phyloP scores from a whole-genome alignment of 1,140 invertebrate species.

The Chlorops oryzae region DNA sequence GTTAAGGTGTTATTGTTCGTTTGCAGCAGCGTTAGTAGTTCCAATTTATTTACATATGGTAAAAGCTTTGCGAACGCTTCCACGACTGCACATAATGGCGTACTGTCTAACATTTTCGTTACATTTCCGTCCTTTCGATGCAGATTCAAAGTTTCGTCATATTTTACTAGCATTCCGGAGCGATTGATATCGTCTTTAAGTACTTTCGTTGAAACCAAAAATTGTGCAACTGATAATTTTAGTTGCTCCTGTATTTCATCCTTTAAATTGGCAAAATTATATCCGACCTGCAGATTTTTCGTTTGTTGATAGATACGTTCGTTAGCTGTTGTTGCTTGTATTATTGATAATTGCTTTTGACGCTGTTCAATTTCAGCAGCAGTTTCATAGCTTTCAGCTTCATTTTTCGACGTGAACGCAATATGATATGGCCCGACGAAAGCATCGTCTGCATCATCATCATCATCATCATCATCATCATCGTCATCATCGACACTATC shows the following conservation, averaged over 20 bases:
- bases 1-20: slow-evolving; percentile 3
- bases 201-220: slow-evolving; percentile 33
- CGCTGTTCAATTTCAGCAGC: slow-evolving; percentile 42
- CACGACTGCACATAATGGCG: slow-evolving; percentile 13
- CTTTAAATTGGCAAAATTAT: slow-evolving; percentile 27
- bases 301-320: slow-evolving; percentile 41
- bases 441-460: slow-evolving; percentile 31
- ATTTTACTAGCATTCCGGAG: slow-evolving; percentile 34
- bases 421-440: slow-evolving; percentile 51
- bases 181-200: slow-evolving; percentile 39
- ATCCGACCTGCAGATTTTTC: slow-evolving; percentile 40
- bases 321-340: slow-evolving; percentile 46
- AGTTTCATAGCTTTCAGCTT: slow-evolving; percentile 75
- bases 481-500: slow-evolving; percentile 22
- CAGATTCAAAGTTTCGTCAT: slow-evolving; percentile 30
- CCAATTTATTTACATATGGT: slow-evolving; percentile 22
- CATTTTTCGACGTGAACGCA: slow-evolving; percentile 73
- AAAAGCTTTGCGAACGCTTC: slow-evolving; percentile 24
- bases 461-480: slow-evolving; percentile 21
- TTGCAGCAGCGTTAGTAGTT: slow-evolving; percentile 1
- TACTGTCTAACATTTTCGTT: neutral
- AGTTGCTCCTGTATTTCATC: slow-evolving; percentile 5
- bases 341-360: slow-evolving; percentile 44
- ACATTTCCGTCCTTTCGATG: slow-evolving; percentile 8
- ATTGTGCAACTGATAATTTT: slow-evolving; percentile 18